Percentiles rank a stretch among this genome's conserved stretches.
Conservation (phyloP, 2,113 vertebrate genomes). For the Colaptes auratus region DNA sequence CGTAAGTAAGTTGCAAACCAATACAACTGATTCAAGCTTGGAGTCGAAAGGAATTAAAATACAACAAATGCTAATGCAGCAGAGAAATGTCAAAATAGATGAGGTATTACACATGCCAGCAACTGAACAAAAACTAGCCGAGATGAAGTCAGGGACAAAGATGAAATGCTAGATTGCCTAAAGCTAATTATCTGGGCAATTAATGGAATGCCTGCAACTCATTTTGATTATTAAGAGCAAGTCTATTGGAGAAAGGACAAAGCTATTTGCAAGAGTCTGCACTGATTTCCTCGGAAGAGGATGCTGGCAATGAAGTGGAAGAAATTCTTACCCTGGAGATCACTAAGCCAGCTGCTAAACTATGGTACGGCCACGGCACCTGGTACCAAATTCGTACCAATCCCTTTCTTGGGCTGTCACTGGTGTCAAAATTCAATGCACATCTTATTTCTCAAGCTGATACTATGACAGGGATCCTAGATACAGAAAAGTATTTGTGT, state of each 20-base stretch:
- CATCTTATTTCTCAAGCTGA: background rate
- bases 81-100: slow-evolving; percentile 57
- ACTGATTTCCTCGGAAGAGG: slow-evolving; percentile 63
- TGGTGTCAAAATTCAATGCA: background rate
- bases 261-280: slow-evolving; percentile 64
- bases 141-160: slow-evolving; percentile 70
- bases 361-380: background rate
- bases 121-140: slow-evolving; percentile 54
- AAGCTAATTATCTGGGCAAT: slow-evolving; percentile 76
- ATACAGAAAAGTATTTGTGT: background rate
- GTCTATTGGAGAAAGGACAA: slow-evolving; percentile 68
- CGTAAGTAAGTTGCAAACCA: slow-evolving; percentile 25
- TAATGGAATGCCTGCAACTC: slow-evolving; percentile 75
- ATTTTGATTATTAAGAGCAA: slow-evolving; percentile 69
- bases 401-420: background rate
- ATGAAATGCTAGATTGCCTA: slow-evolving; percentile 73
- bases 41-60: background rate
- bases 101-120: slow-evolving; percentile 11
- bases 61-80: slow-evolving; percentile 32
- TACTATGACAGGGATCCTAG: background rate
- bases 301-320: slow-evolving; percentile 63
- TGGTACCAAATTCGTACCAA: background rate
- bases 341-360: slow-evolving; percentile 24
- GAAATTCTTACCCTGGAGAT: slow-evolving; percentile 38
- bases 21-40: background rate